Base-by-base conservation (phyloP, 2,797 vertebrate species). In the Euphonia xanthogaster region DNA sequence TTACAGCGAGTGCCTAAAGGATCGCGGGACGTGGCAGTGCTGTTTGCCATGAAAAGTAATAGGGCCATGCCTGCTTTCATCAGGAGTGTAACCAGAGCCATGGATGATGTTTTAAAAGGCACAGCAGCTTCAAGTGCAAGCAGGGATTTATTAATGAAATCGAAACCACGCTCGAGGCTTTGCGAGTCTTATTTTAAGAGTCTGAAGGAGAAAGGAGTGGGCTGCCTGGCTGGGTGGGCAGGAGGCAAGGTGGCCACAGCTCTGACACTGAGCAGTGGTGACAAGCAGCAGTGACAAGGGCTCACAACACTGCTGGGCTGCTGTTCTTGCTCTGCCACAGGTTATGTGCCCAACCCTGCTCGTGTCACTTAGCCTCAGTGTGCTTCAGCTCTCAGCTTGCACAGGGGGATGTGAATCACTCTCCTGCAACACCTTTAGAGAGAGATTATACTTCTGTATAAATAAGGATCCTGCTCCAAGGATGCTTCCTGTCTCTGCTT, bases 61-160 rank as follows among this genome's bases (percentile, higher is more conserved):
- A 90, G 91, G 95, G 75, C 91, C 70, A n/a, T 88, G 94, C 67
- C 89, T 88, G 94, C 96, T 96, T 96, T 97, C 95, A 97, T 97
- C 96, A 75, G 87, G 91, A 55, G 33, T 94, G 95, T 96, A 96
- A 96, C 90, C 92, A 95, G 95, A 97, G 94, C 94, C 92, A 90
- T 12, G 55, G 91, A 80, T 92, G 96, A 93, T 72, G 85, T 95
- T 96, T 97, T 94, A 94, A 95, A 94, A 96, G 93, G 95, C 94
- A 95, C 95, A 88, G 95, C 94, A 95, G 87, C 85, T 93, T 89
- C 89, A 95, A 93, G 94, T 91, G 91, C 95, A 94, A 95, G 96
- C 62, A 58, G 89, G 94, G 92, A 94, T 97, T 97, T 97, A 96
- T 95, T 96, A 96, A 94, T 86, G 96, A 94, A 97, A 96, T 95